A percentile compares a stretch with the other conserved stretches of the same genome.
Evolutionary conservation across 2,113 vertebrate species (phyloP).

Genomic region (Macaca mulatta): DNA sequence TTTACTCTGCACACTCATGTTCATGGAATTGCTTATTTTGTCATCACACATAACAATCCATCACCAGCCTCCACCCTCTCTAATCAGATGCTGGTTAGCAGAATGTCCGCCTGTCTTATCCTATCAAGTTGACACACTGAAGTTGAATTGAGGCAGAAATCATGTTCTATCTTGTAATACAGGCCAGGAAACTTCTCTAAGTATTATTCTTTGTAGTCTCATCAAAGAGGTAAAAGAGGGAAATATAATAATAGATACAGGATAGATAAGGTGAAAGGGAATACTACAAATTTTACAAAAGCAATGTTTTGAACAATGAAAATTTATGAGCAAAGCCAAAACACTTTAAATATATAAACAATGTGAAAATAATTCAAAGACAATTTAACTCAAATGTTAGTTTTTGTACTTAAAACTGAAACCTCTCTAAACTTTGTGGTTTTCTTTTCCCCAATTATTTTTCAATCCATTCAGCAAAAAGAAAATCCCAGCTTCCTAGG

Average conservation of each 20-base stretch:
- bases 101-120: conserved; percentile 44
- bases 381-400: conserved; percentile 9
- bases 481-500: not conserved
- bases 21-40: conserved; percentile 49
- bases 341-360: conserved; percentile 45
- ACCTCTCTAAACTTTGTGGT: not conserved
- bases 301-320: not conserved
- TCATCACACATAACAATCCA: conserved; percentile 35
- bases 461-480: conserved; percentile 22
- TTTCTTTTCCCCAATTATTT: conserved; percentile 1
- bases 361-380: conserved; percentile 55
- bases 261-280: not conserved
- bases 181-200: not conserved
- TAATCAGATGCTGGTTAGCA: conserved; percentile 35
- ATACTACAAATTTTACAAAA: conserved; percentile 6
- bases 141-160: conserved; percentile 8
- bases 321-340: not conserved
- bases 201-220: not conserved
- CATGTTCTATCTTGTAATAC: not conserved
- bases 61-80: not conserved
- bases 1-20: not conserved
- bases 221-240: not conserved
- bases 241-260: not conserved
- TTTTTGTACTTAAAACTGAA: conserved; percentile 24
- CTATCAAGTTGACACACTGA: conserved; percentile 13